These are phyloP conservation scores for Catharus bicknelli DNA, from an alignment of 2,113 vertebrate genomes.

Conservation along the genomic window DNA sequence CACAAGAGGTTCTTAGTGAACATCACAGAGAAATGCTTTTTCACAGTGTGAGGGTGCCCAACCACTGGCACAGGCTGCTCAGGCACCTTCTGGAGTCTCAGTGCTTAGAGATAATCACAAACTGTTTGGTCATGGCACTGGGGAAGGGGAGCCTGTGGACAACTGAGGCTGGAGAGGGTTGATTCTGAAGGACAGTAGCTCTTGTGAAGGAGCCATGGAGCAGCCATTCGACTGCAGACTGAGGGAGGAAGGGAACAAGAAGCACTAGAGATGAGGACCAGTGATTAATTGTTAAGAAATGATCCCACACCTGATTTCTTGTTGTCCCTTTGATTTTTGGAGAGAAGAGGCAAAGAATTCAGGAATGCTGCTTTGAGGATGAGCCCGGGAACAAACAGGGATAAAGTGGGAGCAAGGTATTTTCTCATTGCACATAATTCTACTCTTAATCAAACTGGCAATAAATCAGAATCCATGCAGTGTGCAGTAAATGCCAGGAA, in stretches of 20 bases:
- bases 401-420: no score
- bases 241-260: background rate
- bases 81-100: background rate
- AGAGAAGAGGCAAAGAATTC: background rate
- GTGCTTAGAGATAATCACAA: background rate
- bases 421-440: no score
- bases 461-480: no score
- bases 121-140: background rate
- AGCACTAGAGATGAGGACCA: background rate
- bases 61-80: background rate
- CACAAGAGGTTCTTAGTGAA: background rate
- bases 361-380: background rate
- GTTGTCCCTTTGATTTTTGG: background rate
- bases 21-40: background rate
- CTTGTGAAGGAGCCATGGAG: background rate
- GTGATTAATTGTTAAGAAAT: background rate
- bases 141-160: background rate
- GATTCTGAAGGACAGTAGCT: background rate
- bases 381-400: background rate
- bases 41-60: background rate
- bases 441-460: no score
- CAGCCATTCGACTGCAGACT: background rate
- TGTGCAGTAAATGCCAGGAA: no score
- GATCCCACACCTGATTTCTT: background rate
- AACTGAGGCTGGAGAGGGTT: background rate